These are phyloP conservation scores for Neofelis nebulosa DNA, from an alignment of 2,113 vertebrate genomes.

Conservation along the genomic window DNA sequence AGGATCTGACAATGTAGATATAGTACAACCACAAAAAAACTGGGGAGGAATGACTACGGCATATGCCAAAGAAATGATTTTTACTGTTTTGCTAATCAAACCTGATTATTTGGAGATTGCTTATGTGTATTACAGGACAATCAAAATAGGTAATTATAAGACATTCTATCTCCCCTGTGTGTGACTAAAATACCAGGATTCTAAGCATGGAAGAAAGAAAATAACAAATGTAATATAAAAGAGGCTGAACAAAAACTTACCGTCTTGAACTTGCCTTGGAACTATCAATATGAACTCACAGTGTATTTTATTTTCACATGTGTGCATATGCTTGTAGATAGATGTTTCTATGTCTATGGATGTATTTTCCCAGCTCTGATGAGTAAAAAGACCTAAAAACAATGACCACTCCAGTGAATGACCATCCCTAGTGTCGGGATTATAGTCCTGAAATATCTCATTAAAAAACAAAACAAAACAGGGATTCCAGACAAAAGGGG, in stretches of 20 bases:
- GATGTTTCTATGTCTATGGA: not conserved
- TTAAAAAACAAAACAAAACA: not conserved
- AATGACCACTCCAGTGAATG: not conserved
- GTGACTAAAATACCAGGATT: conserved; percentile 15
- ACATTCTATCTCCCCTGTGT: not conserved
- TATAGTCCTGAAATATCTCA: not conserved
- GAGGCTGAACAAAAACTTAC: not conserved
- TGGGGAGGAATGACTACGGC: not conserved
- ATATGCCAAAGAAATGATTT: not conserved
- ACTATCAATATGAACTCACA: not conserved
- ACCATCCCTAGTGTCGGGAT: not conserved
- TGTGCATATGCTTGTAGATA: not conserved
- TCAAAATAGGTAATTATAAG: not conserved
- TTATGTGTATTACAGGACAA: not conserved
- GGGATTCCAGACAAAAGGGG: not conserved
- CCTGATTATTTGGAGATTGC: not conserved
- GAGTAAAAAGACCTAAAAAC: not conserved
- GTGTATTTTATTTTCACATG: not conserved
- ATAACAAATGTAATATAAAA: not conserved
- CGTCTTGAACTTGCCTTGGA: not conserved
- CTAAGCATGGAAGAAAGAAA: not conserved
- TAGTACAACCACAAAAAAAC: not conserved
- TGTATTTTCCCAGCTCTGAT: not conserved
- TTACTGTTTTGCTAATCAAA: not conserved
- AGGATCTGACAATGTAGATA: not conserved